These are phyloP conservation scores for Steinernema carpocapsae DNA, from an alignment of 2,888 invertebrate species.

Conservation along the genomic window DNA sequence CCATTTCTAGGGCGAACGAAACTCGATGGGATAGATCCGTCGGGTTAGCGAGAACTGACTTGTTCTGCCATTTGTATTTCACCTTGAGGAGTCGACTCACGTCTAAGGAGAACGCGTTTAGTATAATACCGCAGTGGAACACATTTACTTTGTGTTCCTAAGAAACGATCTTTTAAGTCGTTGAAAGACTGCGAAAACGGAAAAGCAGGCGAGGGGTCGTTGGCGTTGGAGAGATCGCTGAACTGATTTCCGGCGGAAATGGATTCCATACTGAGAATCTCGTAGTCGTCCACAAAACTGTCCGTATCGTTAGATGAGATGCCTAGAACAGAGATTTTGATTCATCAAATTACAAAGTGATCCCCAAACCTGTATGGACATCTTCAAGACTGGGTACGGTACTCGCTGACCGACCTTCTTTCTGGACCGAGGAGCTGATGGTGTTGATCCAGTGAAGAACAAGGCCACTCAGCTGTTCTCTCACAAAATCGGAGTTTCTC, in stretches of 20 bases:
- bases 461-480: constrained; percentile 11
- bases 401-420: constrained; percentile 16
- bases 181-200: constrained; percentile 8
- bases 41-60: constrained; percentile 44
- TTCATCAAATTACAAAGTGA: background rate
- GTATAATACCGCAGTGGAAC: constrained; percentile 5
- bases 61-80: constrained; percentile 4
- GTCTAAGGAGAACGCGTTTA: background rate
- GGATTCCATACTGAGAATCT: constrained; percentile 1
- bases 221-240: background rate
- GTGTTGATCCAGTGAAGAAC: constrained; percentile 24
- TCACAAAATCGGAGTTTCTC: background rate
- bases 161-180: constrained; percentile 7
- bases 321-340: background rate
- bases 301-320: background rate
- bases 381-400: constrained; percentile 15
- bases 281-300: background rate
- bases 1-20: constrained; percentile 46
- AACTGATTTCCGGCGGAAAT: background rate
- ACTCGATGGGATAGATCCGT: constrained; percentile 51
- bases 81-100: constrained; percentile 5
- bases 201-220: background rate
- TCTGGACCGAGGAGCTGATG: constrained; percentile 12
- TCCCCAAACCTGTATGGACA: background rate
- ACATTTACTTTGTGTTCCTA: constrained; percentile 19